Conservation (phyloP, 2,113 vertebrate genomes). For the Stercorarius parasiticus region DNA sequence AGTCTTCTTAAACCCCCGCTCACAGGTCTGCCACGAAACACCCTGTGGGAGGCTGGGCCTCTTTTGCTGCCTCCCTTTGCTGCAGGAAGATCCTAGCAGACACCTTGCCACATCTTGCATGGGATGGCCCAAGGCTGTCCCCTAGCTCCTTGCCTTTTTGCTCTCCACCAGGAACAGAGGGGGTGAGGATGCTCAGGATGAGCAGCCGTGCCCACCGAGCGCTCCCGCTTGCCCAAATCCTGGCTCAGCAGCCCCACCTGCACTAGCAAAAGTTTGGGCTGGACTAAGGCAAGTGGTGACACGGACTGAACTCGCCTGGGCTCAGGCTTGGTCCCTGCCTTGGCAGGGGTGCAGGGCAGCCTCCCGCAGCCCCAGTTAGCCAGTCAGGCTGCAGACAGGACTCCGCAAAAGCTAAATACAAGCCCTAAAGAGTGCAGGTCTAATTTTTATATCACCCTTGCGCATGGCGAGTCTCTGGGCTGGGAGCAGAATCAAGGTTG, state of each 20-base stretch:
- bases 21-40: not conserved
- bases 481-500: slow-evolving; percentile 10
- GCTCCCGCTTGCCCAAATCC: not conserved
- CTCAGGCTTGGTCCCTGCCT: not conserved
- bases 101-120: fast-evolving
- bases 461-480: fast-evolving
- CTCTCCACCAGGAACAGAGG: not conserved
- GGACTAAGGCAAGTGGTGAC: not conserved
- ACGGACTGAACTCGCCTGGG: not conserved
- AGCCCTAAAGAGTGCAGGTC: not conserved
- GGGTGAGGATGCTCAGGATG: not conserved
- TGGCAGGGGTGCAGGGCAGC: not conserved
- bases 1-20: not conserved
- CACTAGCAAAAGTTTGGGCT: not conserved
- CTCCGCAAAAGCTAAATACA: not conserved
- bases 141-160: not conserved
- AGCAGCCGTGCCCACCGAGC: not conserved
- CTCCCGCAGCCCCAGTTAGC: not conserved
- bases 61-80: not conserved
- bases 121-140: not conserved
- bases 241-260: not conserved
- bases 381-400: not conserved
- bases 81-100: not conserved
- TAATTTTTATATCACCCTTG: not conserved
- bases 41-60: not conserved